Evolutionary conservation across 2,797 vertebrate genomes (phyloP).

Genomic region (Artibeus lituratus): DNA sequence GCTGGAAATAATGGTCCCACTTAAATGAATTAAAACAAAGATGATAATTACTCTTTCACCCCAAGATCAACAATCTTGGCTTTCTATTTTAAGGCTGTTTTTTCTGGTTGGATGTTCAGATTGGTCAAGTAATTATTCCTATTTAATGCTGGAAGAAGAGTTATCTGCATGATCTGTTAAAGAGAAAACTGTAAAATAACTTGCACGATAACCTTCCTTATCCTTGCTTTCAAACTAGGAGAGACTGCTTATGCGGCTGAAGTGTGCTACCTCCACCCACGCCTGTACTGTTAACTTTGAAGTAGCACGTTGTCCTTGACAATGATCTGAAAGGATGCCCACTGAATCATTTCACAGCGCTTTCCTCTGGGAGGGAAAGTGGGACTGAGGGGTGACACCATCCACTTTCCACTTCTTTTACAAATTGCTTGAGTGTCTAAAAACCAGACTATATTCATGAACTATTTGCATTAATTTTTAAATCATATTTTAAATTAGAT

Average conservation of each 20-base stretch:
- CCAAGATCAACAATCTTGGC: neutral
- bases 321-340: neutral
- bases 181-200: neutral
- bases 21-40: neutral
- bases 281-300: neutral
- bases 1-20: neutral
- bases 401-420: neutral
- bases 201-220: neutral
- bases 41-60: neutral
- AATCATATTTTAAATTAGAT: neutral
- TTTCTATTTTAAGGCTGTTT: conserved; percentile 41
- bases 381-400: neutral
- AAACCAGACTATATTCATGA: neutral
- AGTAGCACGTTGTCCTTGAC: neutral
- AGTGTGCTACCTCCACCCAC: neutral
- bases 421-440: neutral
- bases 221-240: neutral
- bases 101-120: neutral
- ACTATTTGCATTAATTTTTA: neutral
- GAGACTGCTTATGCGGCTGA: neutral
- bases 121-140: conserved; percentile 20
- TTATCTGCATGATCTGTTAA: neutral
- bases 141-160: conserved; percentile 20
- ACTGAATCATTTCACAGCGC: neutral
- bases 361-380: neutral